Percentiles rank a stretch among this genome's conserved stretches.
phyloP scores from a whole-genome alignment of 2,113 vertebrate genomes.

The Monarcha castaneiventris region DNA sequence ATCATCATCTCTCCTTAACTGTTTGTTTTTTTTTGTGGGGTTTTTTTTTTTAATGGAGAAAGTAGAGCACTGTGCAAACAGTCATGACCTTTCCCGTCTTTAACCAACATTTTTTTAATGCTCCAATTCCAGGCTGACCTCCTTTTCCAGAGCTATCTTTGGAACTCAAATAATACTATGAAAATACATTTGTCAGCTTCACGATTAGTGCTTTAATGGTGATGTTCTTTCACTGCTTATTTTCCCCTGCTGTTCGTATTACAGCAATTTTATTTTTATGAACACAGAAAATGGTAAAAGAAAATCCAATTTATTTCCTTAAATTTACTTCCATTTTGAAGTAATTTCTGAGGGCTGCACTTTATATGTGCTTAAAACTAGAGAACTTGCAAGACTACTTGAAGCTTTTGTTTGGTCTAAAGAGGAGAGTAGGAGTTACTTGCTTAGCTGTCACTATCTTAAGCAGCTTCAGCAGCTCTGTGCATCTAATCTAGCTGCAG shows the following conservation, averaged over 20 bases:
- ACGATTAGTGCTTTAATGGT: not conserved
- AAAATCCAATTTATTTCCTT: conserved; percentile 18
- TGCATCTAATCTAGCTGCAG: not conserved
- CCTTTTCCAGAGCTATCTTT: conserved; percentile 53
- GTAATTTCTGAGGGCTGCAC: not conserved
- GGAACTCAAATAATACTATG: conserved; percentile 27
- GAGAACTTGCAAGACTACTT: conserved; percentile 5
- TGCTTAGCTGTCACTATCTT: conserved; percentile 1
- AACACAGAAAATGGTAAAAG: conserved; percentile 6
- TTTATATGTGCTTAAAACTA: not conserved
- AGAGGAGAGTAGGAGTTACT: not conserved
- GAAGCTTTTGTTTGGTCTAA: conserved; percentile 20
- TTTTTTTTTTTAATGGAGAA: not conserved
- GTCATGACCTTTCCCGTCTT: conserved; percentile 55
- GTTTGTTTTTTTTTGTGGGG: not conserved
- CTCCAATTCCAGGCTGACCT: conserved; percentile 50
- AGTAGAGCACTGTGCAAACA: conserved; percentile 62
- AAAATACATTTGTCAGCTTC: conserved; percentile 48
- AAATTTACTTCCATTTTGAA: conserved; percentile 3
- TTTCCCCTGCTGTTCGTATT: conserved; percentile 6
- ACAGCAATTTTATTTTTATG: conserved; percentile 1
- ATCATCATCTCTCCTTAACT: conserved; percentile 57
- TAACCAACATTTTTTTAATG: conserved; percentile 52
- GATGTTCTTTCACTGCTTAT: conserved; percentile 7
- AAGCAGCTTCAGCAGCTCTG: not conserved